Evolutionary conservation across 2,888 invertebrate species (phyloP), one percentile per base, ranked within the genome.

Genomic region (Agonopterix heracliana): DNA sequence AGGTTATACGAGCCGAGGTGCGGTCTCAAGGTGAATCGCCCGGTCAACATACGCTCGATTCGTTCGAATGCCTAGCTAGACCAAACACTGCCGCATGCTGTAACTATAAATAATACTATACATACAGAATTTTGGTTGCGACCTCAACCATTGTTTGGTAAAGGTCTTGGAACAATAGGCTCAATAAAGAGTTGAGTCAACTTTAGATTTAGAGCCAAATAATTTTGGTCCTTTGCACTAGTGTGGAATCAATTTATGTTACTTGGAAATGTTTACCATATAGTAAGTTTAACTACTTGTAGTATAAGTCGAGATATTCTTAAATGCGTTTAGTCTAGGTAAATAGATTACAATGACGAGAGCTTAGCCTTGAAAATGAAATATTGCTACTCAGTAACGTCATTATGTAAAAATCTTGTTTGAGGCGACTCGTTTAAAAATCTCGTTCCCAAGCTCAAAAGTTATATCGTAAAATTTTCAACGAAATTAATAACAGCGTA

Each of bases 11-110:
- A 72, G 68, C 69, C 71, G 78, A 81, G 81, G 80, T 73, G 81
- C 78, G 83, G 74, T 80, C 70, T 82, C 87, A 87, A 86, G 86
- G 86, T 85, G 79, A 85, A 78, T 74, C 72, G 83, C 68, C 76
- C 82, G 86, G 84, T 85, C 85, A 87, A 86, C 80, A 86, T 62
- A 76, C 86, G 80, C 76, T 71, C 66, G 68, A 68, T 72, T 66
- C 74, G 62, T 78, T 75, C 71, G 71, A 75, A 75, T 73, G 77
- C 82, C 81, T 84, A 86, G 83, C 81, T 84, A 86, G 83, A 83
- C 82, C 78, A 86, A 82, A 86, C 79, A 83, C 67, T 67, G 64
- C 70, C 78, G 68, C 75, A 75, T 81, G 80, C 72, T 74, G 74
- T 68, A 75, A 74, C 77, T 78, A 74, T 71, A 71, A 75, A 75